These are phyloP conservation scores for Oxyscelio sp. DNA, from an alignment of 2,888 invertebrate species.

Conservation along the genomic window DNA sequence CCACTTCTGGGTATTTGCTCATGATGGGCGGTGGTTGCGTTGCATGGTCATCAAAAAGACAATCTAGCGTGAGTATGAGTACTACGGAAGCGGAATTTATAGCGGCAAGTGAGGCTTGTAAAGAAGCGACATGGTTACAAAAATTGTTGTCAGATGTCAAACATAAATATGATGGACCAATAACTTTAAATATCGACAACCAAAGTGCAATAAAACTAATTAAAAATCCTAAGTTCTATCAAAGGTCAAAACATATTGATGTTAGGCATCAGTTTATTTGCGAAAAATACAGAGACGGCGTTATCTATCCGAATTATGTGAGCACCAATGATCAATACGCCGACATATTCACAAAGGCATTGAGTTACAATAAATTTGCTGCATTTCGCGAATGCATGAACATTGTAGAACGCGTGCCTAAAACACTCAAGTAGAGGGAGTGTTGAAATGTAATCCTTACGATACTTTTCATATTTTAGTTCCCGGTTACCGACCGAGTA, in stretches of 20 bases:
- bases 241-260: background rate
- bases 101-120: too few relatives aligned
- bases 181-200: background rate
- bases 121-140: too few relatives aligned
- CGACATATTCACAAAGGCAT: background rate
- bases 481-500: background rate
- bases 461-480: too few relatives aligned
- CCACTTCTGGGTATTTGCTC: background rate
- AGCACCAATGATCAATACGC: conserved; percentile 8
- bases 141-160: background rate
- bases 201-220: background rate
- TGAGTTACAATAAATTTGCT: background rate
- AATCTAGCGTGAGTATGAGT: background rate
- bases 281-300: background rate
- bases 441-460: too few relatives aligned
- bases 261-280: background rate
- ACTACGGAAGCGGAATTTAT: too few relatives aligned
- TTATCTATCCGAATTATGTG: conserved; percentile 1
- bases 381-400: background rate
- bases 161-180: background rate
- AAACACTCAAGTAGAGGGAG: too few relatives aligned
- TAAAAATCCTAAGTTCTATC: background rate
- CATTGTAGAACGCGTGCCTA: background rate
- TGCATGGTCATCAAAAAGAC: background rate
- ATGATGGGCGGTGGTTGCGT: background rate